These are phyloP conservation scores for Volucella inanis DNA, from an alignment of 2,888 invertebrate genomes.

Conservation along the genomic window DNA sequence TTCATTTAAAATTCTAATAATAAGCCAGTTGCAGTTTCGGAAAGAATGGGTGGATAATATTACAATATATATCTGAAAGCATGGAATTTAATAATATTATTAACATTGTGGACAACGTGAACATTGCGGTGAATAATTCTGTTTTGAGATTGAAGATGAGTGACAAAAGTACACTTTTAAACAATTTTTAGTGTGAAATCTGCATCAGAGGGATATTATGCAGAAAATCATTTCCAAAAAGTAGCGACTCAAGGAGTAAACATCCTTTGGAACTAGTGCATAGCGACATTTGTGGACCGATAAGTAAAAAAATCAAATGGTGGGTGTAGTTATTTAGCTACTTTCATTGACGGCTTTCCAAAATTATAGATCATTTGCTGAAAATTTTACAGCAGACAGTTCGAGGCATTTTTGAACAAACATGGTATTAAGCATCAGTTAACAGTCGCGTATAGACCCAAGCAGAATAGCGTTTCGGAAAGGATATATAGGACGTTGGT, in stretches of 20 bases:
- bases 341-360: conserved; percentile 8
- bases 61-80: too few species aligned
- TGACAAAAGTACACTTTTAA: not conserved
- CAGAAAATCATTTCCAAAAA: conserved; percentile 8
- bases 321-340: conserved; percentile 13
- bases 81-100: too few species aligned
- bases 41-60: too few species aligned
- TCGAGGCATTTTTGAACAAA: not conserved
- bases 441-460: conserved; percentile 14
- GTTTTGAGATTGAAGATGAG: not conserved
- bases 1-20: too few species aligned
- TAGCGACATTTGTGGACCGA: conserved; percentile 27
- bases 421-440: conserved; percentile 11
- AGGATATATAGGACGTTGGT: not conserved
- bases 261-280: conserved; percentile 5
- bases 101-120: too few species aligned
- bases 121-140: not conserved
- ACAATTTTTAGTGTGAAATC: not conserved
- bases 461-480: conserved; percentile 9
- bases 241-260: not conserved
- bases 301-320: conserved; percentile 11
- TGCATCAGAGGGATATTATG: conserved; percentile 2
- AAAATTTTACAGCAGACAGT: conserved; percentile 13
- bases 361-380: conserved; percentile 10
- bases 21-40: too few species aligned